Evolutionary conservation across 2,113 vertebrate genomes (phyloP).

Genomic region (Syrrhaptes paradoxus): DNA sequence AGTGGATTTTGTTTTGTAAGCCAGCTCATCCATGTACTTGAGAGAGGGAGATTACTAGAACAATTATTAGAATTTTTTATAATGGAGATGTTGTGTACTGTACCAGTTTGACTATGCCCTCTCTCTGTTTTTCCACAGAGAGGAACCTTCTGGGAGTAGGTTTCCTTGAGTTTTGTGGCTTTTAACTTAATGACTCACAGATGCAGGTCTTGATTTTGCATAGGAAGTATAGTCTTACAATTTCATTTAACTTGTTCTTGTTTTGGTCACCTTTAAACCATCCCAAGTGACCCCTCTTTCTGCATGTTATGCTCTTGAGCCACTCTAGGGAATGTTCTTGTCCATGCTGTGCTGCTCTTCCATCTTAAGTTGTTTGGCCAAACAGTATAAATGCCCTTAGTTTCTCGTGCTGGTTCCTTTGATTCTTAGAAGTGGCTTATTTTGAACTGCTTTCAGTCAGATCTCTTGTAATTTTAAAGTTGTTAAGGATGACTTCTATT

Average conservation of each 20-base stretch:
- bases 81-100: neutral
- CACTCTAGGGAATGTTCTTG: neutral
- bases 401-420: neutral
- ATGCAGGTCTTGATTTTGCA: neutral
- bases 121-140: neutral
- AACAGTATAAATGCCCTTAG: neutral
- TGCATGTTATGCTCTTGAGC: neutral
- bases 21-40: neutral
- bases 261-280: neutral
- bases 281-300: neutral
- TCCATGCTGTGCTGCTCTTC: neutral
- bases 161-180: neutral
- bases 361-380: neutral
- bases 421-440: neutral
- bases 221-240: neutral
- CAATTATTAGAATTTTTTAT: neutral
- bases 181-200: neutral
- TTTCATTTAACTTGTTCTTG: neutral
- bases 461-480: neutral
- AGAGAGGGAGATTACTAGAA: neutral
- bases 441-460: neutral
- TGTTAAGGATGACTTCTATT: neutral
- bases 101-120: neutral
- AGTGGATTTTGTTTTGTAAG: neutral
- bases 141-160: neutral